Evolutionary conservation across 2,888 invertebrate species (phyloP).

Genomic region (Caenorhabditis sulstoni): DNA sequence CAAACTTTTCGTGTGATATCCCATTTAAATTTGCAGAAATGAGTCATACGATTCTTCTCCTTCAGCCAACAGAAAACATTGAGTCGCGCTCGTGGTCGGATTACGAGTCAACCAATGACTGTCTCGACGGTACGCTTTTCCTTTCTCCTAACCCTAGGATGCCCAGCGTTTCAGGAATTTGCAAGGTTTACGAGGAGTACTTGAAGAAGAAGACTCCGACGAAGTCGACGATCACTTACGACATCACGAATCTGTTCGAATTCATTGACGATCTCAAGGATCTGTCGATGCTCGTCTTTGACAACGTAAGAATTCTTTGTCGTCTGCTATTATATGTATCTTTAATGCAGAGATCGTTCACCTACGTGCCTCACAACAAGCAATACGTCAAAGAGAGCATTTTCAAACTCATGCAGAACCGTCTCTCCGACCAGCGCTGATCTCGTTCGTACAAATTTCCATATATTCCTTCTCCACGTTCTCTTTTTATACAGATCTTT

Average conservation of each 20-base stretch:
- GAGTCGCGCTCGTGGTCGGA: constrained; percentile 98
- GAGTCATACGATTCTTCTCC: constrained; percentile 92
- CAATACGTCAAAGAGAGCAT: constrained; percentile 99
- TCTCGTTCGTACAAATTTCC: background rate
- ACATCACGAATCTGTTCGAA: constrained; percentile 94
- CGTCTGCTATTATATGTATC: background rate
- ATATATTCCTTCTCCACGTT: background rate
- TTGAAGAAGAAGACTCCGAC: constrained; percentile 95
- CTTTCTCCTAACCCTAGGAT: background rate
- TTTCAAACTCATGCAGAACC: constrained; percentile 85
- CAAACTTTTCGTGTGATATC: background rate
- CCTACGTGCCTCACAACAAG: constrained; percentile 97
- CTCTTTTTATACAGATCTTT: constrained; percentile 29
- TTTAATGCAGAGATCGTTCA: constrained; percentile 84
- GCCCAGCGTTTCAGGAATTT: constrained; percentile 85
- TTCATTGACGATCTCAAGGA: constrained; percentile 97
- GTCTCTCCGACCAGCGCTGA: constrained; percentile 40
- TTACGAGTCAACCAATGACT: constrained; percentile 90
- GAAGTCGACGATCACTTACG: constrained; percentile 96
- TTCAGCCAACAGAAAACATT: constrained; percentile 93
- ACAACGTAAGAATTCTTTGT: constrained; percentile 51
- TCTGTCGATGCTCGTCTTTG: constrained; percentile 90
- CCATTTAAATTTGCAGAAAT: constrained; percentile 32
- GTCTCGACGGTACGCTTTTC: constrained; percentile 69
- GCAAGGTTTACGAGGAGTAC: constrained; percentile 99